Base-by-base conservation (phyloP, 2,797 vertebrate genomes). In the Acipenser ruthenus region DNA sequence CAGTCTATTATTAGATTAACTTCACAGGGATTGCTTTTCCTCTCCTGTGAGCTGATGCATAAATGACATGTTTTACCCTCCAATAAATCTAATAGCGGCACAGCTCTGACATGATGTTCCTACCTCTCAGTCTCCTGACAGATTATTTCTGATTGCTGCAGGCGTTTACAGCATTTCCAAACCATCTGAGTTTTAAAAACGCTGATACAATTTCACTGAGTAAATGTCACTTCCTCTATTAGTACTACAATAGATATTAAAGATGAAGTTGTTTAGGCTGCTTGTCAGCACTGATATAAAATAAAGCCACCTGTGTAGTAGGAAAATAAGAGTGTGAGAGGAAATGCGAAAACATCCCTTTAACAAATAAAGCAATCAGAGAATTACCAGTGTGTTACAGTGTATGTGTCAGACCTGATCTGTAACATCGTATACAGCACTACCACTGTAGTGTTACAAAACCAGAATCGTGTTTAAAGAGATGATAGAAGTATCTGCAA, bases 1-100 rank as follows among this genome's bases (percentile, higher is more conserved):
- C 76, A 85, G 75, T 82, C 80, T 86, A 82, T 86, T 87, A 88
- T 88, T 87, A 87, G 79, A 87, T 88, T 86, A 86, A 86, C 82
- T 84, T 87, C 81, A 77, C 77, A 81, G 78, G 79, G 78, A 82
- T 84, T 85, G 80, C 78, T 79, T 84, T 82, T 82, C 82, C 82
- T 82, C 80, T 87, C 80, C 74, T 81, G 80, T 86, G 84, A 83
- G 70, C 82, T 86, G 82, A 85, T 83, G 83, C 84, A 86, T 83
- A 88, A 88, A 86, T 83, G 85, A 87, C 85, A 85, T 79, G 78
- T 77, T 86, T 85, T 87, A 86, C 82, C 79, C 78, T 82, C 75
- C 78, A 84, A 86, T 88, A 88, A 87, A 86, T 89, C 81, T 87
- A 85, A 80, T 76, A 74, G 77, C 72, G 79, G 79, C 84, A 70